Base-by-base conservation (phyloP, 2,888 invertebrate species). In the Drosophila mettleri region DNA sequence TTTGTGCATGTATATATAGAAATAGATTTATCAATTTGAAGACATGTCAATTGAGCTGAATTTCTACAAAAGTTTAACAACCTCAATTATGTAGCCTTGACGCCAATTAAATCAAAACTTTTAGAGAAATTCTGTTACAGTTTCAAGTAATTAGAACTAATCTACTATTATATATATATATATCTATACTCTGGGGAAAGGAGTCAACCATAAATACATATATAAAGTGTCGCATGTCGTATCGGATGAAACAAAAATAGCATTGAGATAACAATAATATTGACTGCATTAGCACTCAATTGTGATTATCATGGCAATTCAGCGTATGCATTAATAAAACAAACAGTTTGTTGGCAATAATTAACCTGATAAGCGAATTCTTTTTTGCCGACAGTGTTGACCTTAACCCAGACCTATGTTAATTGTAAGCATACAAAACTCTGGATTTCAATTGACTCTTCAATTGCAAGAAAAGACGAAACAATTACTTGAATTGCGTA, bases 361-460 rank as follows among this genome's bases (percentile, higher is more conserved):
- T 45, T 45, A 18, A 7, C 10, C 14, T 39, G 70, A 79, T 75
- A 79, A 64, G 57, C 41, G 9, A 2, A 18, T 24, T 48, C 2
- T 57, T 22, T 39, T 27, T 16, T 33, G 41, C 46, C 9, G 54
- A 36, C 36, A 39, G 22, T 48, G 46, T 41, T 63, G 31, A 54
- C 57, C 57, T 79, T 74, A 41, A 20, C 33, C 49, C 24, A 8
- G 10, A 46, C 45, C 49, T 24, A 27, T 27, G 16, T 45, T 10
- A 18, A 46, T 29, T 36, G 12, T 22, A 36, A 74, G 20, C 31
- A 38, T 8, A 54, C 41, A 57, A 60, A 61, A 58, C 52, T 41
- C 52, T 58, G 8, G 10, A 49, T 39, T 54, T 43, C 31, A 60
- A 79, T 79, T 75, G 59, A 14, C 39, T 34, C 22, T 39, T 53